Base-by-base conservation (phyloP, 2,113 vertebrate species). In the Clarias batrachus region DNA sequence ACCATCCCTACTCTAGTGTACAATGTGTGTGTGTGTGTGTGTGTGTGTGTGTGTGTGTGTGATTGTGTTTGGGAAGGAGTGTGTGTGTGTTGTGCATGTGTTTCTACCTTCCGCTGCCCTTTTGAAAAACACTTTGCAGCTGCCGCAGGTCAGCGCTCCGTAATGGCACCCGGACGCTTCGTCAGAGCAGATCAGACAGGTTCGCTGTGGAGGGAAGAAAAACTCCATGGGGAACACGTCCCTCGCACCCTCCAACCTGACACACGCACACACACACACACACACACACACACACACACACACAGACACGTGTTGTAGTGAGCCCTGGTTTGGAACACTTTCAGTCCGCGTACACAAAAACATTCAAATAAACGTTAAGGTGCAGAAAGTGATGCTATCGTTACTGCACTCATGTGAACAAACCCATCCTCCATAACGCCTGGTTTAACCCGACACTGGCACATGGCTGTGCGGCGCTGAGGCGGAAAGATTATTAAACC, bases 61-160 rank as follows among this genome's bases (percentile, higher is more conserved):
- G 10, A 8, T 2, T 84, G 52, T 60, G 13, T 16, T 12, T 57
- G n/a, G 11, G 65, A 3, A 11, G 3, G 81, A 23, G 66, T 57
- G 25, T 21, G 48, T 33, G 65, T 57, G 27, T 60, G 30, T 73
- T 87, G 52, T 87, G 23, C 57, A 27, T 71, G 68, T 85, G 71
- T 57, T 54, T 70, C 93, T 97, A 99, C 98, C 98, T 98, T 99
- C 98, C 79, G 98, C 97, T 0, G 98, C 98, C 91, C 98, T 94
- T 93, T 99, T 99, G 95, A 99, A 99, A 95, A 99, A 99, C 89
- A 99, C 98, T 89, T 99, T 99, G 94, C 98, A 99, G 95, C 98
- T 99, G 78, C 98, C 98, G 52, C 98, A 99, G 6, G 98, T 99
- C 89, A 99, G 97, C 0, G 97, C 98, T 56, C 98, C 98, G 0